Evolutionary conservation across 2,888 invertebrate species (phyloP).

Genomic region (Campoletis raptor): DNA sequence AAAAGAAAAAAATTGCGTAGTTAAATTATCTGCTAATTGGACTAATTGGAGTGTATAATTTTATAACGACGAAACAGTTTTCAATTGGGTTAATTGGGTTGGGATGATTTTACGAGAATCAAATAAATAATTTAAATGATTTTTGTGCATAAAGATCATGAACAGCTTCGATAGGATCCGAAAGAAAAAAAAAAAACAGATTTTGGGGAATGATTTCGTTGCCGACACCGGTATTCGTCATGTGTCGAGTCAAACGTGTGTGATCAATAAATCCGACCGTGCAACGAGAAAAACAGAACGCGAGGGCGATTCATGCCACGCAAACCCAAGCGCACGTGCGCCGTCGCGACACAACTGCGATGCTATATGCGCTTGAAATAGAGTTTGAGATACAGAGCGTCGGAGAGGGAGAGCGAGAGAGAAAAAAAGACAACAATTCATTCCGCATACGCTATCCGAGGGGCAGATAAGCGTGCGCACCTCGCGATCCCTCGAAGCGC

Average conservation of each 20-base stretch:
- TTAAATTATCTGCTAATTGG: slow-evolving; percentile 12
- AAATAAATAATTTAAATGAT: slow-evolving; percentile 9
- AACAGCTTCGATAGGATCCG: too few species aligned
- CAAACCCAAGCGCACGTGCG: slow-evolving; percentile 72
- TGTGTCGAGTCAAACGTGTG: slow-evolving; percentile 80
- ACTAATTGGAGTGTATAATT: slow-evolving; percentile 27
- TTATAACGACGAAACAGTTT: background rate
- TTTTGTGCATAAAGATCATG: background rate
- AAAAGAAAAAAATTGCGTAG: background rate
- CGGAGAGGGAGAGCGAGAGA: slow-evolving; percentile 10
- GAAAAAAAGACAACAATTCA: slow-evolving; percentile 9
- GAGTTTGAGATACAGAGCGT: slow-evolving; percentile 22
- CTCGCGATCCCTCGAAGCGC: slow-evolving; percentile 10
- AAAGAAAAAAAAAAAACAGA: background rate
- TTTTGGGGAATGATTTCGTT: slow-evolving; percentile 23
- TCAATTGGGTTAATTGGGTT: slow-evolving; percentile 6
- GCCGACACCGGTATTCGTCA: slow-evolving; percentile 70
- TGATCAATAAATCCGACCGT: slow-evolving; percentile 84
- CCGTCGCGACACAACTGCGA: slow-evolving; percentile 55
- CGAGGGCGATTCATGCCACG: slow-evolving; percentile 58
- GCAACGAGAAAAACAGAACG: slow-evolving; percentile 73
- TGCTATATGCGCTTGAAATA: slow-evolving; percentile 34
- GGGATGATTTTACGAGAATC: background rate
- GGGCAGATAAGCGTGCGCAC: slow-evolving; percentile 54
- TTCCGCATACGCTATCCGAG: slow-evolving; percentile 17